Percentiles rank a stretch among this genome's conserved stretches.
phyloP scores from a whole-genome alignment of 2,797 vertebrate species.

The Argyrosomus regius region DNA sequence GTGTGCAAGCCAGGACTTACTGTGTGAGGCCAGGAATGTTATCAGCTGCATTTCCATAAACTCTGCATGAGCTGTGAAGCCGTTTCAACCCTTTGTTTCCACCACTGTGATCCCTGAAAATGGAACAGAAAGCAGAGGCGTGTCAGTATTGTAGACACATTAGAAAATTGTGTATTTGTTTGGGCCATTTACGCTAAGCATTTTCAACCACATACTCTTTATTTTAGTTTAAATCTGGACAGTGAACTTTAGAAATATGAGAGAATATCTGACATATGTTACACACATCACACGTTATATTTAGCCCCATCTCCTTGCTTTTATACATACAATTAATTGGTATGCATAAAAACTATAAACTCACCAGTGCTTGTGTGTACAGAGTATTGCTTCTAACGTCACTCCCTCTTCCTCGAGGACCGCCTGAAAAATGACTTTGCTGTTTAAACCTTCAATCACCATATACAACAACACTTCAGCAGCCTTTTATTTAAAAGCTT shows the following conservation, averaged over 20 bases:
- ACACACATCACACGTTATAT: neutral
- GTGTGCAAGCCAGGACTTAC: conserved; percentile 84
- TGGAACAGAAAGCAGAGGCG: conserved; percentile 25
- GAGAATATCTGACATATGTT: no score
- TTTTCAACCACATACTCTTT: neutral
- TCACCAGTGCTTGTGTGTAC: conserved; percentile 99
- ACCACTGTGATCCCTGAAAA: conserved; percentile 94
- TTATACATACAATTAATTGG: neutral
- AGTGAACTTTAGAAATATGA: neutral
- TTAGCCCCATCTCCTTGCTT: neutral
- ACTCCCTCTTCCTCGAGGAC: conserved; percentile 91
- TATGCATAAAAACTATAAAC: conserved; percentile 45
- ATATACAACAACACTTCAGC: conserved; percentile 16
- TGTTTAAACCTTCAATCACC: conserved; percentile 20
- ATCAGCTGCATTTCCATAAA: conserved; percentile 93
- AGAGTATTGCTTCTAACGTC: conserved; percentile 93
- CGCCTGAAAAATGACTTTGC: conserved; percentile 78
- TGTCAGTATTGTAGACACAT: neutral
- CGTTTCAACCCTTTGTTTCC: conserved; percentile 91
- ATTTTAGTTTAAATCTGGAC: neutral
- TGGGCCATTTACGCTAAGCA: neutral
- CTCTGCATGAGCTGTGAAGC: conserved; percentile 88
- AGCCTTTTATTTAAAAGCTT: neutral
- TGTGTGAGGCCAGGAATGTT: conserved; percentile 96
- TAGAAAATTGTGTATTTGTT: neutral